Percentiles rank a stretch among this genome's conserved stretches.
phyloP scores from a whole-genome alignment of 30 jellyfish, hydroid and myxozoan species.

The Chrysaora quinquecirrha region DNA sequence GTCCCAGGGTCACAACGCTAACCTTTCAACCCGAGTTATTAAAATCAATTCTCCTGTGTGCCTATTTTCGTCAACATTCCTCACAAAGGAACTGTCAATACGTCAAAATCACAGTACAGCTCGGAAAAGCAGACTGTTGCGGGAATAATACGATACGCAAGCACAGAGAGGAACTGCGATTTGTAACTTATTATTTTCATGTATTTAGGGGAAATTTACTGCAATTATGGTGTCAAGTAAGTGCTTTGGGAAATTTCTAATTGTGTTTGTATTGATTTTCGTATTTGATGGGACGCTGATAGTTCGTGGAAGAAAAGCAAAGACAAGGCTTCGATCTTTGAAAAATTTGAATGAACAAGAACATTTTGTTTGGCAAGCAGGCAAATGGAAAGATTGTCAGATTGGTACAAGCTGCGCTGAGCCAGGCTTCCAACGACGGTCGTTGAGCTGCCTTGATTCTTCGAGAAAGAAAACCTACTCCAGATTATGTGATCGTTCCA shows the following conservation, averaged over 20 bases:
- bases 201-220: too few species aligned
- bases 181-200: too few species aligned
- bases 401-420: slow-evolving; percentile 44
- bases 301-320: not conserved
- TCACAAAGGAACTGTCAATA: not conserved
- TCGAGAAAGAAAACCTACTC: slow-evolving; percentile 24
- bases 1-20: too few species aligned
- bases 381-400: slow-evolving; percentile 36
- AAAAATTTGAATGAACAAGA: not conserved
- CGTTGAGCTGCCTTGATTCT: slow-evolving; percentile 31
- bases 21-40: too few species aligned
- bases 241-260: too few species aligned
- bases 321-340: not conserved
- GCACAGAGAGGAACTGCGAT: too few species aligned
- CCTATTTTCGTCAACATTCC: too few species aligned
- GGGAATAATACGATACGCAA: too few species aligned
- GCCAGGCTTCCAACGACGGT: slow-evolving; percentile 47
- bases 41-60: too few species aligned
- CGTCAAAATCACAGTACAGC: not conserved
- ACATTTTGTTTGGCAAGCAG: slow-evolving; percentile 33
- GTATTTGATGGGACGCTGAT: too few species aligned
- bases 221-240: too few species aligned
- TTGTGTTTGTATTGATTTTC: too few species aligned
- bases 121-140: not conserved
- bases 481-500: slow-evolving; percentile 42